Evolutionary conservation across 2,113 vertebrate species (phyloP).

Genomic region (Taurulus bubalis): DNA sequence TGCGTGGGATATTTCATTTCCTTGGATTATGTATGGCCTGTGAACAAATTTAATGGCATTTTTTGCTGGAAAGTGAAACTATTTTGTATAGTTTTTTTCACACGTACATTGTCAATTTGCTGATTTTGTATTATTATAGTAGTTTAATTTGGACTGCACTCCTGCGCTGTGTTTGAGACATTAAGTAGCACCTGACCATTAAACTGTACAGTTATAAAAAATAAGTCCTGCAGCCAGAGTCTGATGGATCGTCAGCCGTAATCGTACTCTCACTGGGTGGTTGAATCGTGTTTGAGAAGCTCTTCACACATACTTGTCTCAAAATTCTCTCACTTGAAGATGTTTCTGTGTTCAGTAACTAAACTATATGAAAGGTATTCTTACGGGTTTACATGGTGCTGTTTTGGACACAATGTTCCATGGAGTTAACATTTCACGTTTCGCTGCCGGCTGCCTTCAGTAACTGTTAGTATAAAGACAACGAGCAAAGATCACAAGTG

Average conservation of each 20-base stretch:
- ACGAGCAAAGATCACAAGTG: not conserved
- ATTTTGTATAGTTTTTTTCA: not conserved
- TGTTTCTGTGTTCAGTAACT: not conserved
- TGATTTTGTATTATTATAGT: not conserved
- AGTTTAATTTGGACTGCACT: not conserved
- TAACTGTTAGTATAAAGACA: constrained; percentile 24
- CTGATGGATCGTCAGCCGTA: not conserved
- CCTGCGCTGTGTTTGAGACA: not conserved
- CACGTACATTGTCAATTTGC: too few species aligned
- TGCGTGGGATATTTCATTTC: not conserved
- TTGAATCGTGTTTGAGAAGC: constrained; percentile 1
- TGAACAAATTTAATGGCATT: not conserved
- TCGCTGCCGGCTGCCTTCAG: constrained; percentile 5
- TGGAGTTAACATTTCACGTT: not conserved
- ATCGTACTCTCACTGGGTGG: constrained; percentile 11
- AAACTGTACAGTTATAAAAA: constrained; percentile 48
- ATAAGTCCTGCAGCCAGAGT: constrained; percentile 7
- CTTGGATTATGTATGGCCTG: not conserved
- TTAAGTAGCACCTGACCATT: not conserved
- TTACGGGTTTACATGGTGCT: not conserved
- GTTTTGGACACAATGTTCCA: not conserved
- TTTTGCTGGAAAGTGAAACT: not conserved
- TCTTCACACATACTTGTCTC: not conserved
- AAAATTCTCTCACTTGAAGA: not conserved
- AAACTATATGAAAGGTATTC: not conserved